Conservation (phyloP, 2,888 invertebrate species). For the Atrina japonica region DNA sequence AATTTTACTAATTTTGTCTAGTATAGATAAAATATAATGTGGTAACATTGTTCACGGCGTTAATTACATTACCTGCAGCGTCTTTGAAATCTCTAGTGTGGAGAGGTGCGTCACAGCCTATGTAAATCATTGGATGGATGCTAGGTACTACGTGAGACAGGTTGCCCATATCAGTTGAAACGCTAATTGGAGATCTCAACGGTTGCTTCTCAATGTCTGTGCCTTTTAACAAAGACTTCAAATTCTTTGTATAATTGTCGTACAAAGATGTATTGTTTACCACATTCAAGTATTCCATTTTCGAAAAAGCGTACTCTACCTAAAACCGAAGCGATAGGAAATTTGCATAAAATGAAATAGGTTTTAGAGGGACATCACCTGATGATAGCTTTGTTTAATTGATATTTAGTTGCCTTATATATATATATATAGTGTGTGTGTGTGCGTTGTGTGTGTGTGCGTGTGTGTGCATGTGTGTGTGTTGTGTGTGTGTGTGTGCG, state of each 20-base stretch:
- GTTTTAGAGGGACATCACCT: too few species aligned
- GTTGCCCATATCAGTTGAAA: conserved; percentile 1
- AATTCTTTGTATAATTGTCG: conserved; percentile 64
- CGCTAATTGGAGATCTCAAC: not conserved
- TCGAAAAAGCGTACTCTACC: conserved; percentile 48
- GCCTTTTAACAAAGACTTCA: conserved; percentile 54
- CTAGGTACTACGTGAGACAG: too few species aligned
- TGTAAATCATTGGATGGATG: not conserved
- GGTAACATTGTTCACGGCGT: too few species aligned
- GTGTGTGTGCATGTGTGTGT: too few species aligned
- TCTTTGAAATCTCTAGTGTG: not conserved
- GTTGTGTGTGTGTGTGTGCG: too few species aligned
- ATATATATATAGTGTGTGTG: too few species aligned
- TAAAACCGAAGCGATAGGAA: conserved; percentile 19
- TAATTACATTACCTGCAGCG: not conserved
- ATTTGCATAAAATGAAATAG: too few species aligned
- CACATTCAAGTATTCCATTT: conserved; percentile 58
- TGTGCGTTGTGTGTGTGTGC: too few species aligned
- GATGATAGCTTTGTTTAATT: too few species aligned
- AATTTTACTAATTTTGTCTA: too few species aligned
- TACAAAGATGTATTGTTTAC: conserved; percentile 64
- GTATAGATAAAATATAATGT: too few species aligned
- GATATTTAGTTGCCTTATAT: too few species aligned
- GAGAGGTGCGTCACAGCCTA: not conserved
- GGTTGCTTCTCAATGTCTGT: not conserved